A percentile compares a stretch with the other conserved stretches of the same genome.
These are phyloP conservation scores for Centroberyx gerrardi DNA, from an alignment of 2,797 vertebrate genomes.

Conservation along the genomic window DNA sequence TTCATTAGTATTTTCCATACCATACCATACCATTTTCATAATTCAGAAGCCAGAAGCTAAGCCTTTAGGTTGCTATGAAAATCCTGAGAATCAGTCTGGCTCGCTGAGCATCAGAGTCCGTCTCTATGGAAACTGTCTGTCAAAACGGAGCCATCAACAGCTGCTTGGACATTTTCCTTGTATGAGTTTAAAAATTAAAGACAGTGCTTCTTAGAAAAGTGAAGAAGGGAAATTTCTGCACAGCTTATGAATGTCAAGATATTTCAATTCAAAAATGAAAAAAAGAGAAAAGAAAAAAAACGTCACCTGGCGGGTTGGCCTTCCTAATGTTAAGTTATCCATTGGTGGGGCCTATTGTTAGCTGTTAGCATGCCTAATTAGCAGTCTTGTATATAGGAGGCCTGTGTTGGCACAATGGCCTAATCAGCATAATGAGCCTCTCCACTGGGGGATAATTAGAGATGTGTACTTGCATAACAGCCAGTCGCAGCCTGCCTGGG, in stretches of 20 bases:
- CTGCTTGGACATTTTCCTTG: neutral
- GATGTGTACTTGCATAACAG: slow-evolving; percentile 73
- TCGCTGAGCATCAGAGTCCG: neutral
- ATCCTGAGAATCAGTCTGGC: neutral
- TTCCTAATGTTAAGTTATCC: slow-evolving; percentile 65
- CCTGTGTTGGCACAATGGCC: slow-evolving; percentile 75
- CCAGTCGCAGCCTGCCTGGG: too few relatives aligned
- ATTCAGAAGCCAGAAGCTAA: neutral
- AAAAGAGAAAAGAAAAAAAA: slow-evolving; percentile 6
- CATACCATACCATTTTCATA: neutral
- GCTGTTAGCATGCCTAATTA: slow-evolving; percentile 80
- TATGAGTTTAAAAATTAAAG: neutral
- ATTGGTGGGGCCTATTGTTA: slow-evolving; percentile 65
- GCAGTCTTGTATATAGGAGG: slow-evolving; percentile 74
- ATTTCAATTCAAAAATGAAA: slow-evolving; percentile 48
- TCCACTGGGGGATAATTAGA: slow-evolving; percentile 81
- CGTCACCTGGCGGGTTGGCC: slow-evolving; percentile 55
- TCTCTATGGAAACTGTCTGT: neutral
- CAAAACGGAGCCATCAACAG: neutral
- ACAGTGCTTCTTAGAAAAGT: slow-evolving; percentile 10
- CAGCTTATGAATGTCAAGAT: slow-evolving; percentile 51
- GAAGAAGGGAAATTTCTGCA: slow-evolving; percentile 22
- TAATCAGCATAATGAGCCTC: slow-evolving; percentile 82
- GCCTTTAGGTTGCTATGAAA: neutral
- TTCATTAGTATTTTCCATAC: slow-evolving; percentile 2